Base-by-base conservation (phyloP, 2,888 invertebrate species). In the Leucophenga maculata region DNA sequence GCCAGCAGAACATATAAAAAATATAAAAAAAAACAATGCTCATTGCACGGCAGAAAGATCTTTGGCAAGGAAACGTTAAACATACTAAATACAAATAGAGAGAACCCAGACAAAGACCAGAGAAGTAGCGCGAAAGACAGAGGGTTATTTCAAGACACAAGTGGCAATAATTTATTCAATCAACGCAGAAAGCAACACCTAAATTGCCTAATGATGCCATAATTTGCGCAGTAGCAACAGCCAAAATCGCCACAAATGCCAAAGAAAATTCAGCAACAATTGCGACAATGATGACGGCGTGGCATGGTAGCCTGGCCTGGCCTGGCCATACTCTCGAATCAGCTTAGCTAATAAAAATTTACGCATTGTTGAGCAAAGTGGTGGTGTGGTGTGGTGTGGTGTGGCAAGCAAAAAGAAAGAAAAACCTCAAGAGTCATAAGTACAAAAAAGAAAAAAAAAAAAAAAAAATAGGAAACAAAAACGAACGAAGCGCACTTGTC, bases 201-300 rank as follows among this genome's bases (percentile, higher is more conserved):
- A 81, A 81, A 81, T 83, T 82, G 80, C 82, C 82, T 81, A 81
- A 81, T 81, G 80, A 81, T 81, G 80, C 82, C 82, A 78, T 82
- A 84, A 82, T 77, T 76, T 72, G 69, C 68, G 71, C 62, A 72
- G 74, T 67, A 65, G 67, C 66, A 67, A 71, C 65, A 66, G 20
- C 18, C 6, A 14, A 39, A 64, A 20, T 14, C 46, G 18, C 4
- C 64, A 39, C 39, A 39, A 39, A 39, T 39, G 39, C 39, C 39
- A 39, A 6, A 39, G 39, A 39, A 8, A 32, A 32, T 6, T 8
- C 11, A 1, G 3, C 4, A 39, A 39, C 39, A 39, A 39, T 39
- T 39, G 39, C 8, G 11, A 39, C 39, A 39, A 39, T 39, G 8
- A 11, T 1, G 39, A 8, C 39, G 39, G 39, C 11, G 11, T 8